Base-by-base conservation (phyloP, 2,113 vertebrate species). In the Chunga burmeisteri region DNA sequence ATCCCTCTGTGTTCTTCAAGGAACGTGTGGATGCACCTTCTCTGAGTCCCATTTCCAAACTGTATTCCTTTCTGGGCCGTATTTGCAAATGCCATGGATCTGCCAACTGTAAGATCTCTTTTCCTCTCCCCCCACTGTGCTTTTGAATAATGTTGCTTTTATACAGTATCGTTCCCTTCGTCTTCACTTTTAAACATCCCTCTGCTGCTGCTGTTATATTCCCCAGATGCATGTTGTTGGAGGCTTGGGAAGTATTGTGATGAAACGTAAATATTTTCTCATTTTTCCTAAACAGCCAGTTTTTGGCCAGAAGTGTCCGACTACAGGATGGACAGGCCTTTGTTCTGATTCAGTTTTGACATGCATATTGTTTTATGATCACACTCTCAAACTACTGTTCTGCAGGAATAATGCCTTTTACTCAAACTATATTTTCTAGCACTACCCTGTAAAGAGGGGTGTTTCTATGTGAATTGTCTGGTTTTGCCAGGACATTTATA, bases 21-120 rank as follows among this genome's bases (percentile, higher is more conserved):
- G 30, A 55, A 11, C 1, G 0, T 5, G 20, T 0, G 19, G 32
- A 9, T 20, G 13, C 34, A 23, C 40, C 19, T 61, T 58, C 36
- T 56, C 65, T 1, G 9, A 34, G 18, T 23, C 25, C 47, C 11
- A 0, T 36, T 79, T 87, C 68, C 61, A 65, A 65, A 56, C 38
- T 63, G 22, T 9, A 0, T 67, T 58, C 20, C 72, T 62, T 67
- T 59, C 62, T 59, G 65, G n/a, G 58, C 52, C 9, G 0, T 46
- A 9, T 50, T 65, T 55, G 29, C 38, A 42, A 81, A 84, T 58
- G 46, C 16, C 59, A 11, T 1, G 0, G 26, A 13, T 68, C 30
- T 1, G 7, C 22, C 67, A 34, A 2, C 38, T 61, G 26, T 42
- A 59, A 32, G 56, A 42, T 67, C 32, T 66, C 38, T 44, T 47